Evolutionary conservation across 2,113 vertebrate genomes (phyloP), one percentile per base, ranked within the genome.

Genomic region (Gallinago undulata): DNA sequence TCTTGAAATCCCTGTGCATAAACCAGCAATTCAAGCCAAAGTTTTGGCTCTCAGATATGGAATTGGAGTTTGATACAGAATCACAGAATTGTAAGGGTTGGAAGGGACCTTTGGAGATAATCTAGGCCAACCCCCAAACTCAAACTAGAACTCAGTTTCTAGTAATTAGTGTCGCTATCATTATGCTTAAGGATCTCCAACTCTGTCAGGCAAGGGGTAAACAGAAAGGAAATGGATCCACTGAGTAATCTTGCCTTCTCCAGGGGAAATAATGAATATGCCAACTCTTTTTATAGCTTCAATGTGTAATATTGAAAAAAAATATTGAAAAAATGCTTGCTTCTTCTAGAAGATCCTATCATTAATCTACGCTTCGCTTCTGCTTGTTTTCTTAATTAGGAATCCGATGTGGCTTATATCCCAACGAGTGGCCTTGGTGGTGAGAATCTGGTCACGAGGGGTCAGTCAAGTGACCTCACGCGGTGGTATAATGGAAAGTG

Each of bases 361-460:
- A 22, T 50, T 69, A 83, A 59, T 79, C 5, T 69, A 64, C 59
- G 10, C 10, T 80, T 78, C 78, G 57, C 7, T 70, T 90, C 85
- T 57, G 59, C 79, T 66, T 76, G 23, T 94, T 97, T 92, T 96
- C 80, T 92, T 95, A 90, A 94, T 48, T 94, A 99, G 99, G 99
- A 99, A 51, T 99, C 98, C 43, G 99, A 99, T 97, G 99, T 99
- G 62, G 99, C 98, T 97, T 99, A 99, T 97, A 97, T 99, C 95
- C 99, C 99, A 68, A 99, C 99, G 19, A 99, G 99, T 90, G 99
- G 99, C 68, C 98, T 99, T 79, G 99, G 99, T 76, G 99, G 99
- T 92, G 99, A 99, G 97, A 99, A 99, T 97, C 98, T 99, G 63
- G 95, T 98, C 63, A 98, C 97, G 84, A 98, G 96, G 94, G 94